Percentiles rank a stretch among this genome's conserved stretches.
Conservation (phyloP, 1,140 invertebrate genomes). For the Hyposmocoma kahamanoa region DNA sequence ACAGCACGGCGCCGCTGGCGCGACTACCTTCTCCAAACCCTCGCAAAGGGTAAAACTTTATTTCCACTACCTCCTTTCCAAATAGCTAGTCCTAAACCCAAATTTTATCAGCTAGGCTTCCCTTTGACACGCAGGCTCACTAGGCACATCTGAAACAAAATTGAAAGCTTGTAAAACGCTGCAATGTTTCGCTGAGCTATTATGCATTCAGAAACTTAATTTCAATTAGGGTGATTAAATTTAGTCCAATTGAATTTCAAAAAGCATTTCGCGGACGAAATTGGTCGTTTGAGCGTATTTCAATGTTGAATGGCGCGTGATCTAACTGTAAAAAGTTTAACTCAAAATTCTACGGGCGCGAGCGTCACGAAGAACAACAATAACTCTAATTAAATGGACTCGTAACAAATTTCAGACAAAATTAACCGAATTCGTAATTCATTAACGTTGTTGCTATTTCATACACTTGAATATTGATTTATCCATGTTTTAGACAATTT, state of each 20-base stretch:
- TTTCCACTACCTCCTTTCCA: no score
- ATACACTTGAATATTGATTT: not conserved
- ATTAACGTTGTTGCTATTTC: not conserved
- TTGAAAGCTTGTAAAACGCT: not conserved
- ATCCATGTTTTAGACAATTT: not conserved
- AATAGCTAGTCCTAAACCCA: slow-evolving; percentile 5
- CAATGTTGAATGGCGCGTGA: slow-evolving; percentile 34
- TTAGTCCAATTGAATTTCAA: slow-evolving; percentile 32
- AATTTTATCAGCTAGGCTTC: slow-evolving; percentile 32
- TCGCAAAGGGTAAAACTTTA: no score
- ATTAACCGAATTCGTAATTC: not conserved
- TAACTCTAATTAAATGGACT: slow-evolving; percentile 34
- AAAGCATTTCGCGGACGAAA: slow-evolving; percentile 23
- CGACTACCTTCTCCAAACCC: slow-evolving; percentile 35
- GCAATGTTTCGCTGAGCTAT: slow-evolving; percentile 11
- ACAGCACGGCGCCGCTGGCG: slow-evolving; percentile 43
- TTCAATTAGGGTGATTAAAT: slow-evolving; percentile 10
- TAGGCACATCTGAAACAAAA: slow-evolving; percentile 53
- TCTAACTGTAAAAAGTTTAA: slow-evolving; percentile 23
- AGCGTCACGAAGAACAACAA: slow-evolving; percentile 31
- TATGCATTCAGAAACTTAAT: slow-evolving; percentile 20
- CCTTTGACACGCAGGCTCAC: slow-evolving; percentile 7
- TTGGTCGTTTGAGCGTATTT: slow-evolving; percentile 30
- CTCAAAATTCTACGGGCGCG: not conserved
- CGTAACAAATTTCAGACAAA: slow-evolving; percentile 10